Evolutionary conservation across 2,888 invertebrate genomes (phyloP), one percentile per base, ranked within the genome.

Genomic region (Calameuta filiformis): DNA sequence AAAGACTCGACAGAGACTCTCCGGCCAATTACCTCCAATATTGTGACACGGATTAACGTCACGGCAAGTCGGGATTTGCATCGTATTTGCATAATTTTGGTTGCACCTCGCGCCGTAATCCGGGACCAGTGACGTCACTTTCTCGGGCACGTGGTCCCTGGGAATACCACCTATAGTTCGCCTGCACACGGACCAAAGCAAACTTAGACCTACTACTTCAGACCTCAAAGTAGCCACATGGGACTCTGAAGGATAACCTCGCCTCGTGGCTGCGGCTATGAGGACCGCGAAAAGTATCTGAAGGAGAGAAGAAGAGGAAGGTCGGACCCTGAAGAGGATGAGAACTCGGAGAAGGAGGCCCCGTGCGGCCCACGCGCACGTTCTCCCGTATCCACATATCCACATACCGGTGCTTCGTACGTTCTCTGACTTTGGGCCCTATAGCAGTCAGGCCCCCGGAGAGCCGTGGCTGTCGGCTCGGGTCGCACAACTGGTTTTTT

Each of bases 401-500:
- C 56, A 56, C 56, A 56, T 56, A 56, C 56, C 56, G 56, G 56
- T 56, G 56, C 56, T 56, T 56, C 23, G 56, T 56, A 56, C 56
- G 56, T 23, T 56, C 56, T 56, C 56, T 23, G 56, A 9, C 23
- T 56, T 56, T 56, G 56, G 56, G 56, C 56, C 56, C 56, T 56
- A 56, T 56, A 76, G 33, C 80, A 75, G 75, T 69, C 77, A 81
- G 76, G 83, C 84, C 83, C 80, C 76, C 34, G 82, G 79, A 73
- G n/a, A 78, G 75, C 84, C 84, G 85, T 84, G 86, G 86, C 84
- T 85, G 86, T 88, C 86, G 87, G 82, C 87, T 87, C 86, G 87
- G 86, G 89, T 89, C 88, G 89, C 89, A 90, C 90, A 91, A 91
- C 91, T 90, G 91, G 91, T 91, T 91, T 89, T 91, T 91, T 87